Conservation (phyloP, 2,797 vertebrate genomes). For the Eulemur albifrons region DNA sequence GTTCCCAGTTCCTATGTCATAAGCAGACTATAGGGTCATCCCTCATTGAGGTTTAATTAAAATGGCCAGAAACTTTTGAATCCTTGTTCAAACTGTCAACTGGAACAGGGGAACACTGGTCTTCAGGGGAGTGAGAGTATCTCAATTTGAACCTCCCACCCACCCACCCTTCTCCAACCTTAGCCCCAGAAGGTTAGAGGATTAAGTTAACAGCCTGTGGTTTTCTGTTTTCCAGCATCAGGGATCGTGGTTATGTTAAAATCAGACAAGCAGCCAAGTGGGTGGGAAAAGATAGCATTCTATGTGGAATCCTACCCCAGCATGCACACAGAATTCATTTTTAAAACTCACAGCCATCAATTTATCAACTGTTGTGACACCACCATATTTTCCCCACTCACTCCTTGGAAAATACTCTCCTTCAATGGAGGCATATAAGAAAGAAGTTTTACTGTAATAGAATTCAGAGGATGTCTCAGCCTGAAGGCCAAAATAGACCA, state of each 20-base stretch:
- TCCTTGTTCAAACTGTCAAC: not conserved
- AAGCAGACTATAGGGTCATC: not conserved
- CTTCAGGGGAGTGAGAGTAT: not conserved
- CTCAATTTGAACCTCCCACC: not conserved
- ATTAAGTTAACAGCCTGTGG: not conserved
- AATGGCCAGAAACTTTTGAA: not conserved
- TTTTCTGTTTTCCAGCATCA: conserved; percentile 42
- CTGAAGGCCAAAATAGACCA: not conserved
- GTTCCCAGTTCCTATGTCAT: not conserved
- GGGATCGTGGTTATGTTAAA: not conserved
- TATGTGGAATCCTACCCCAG: not conserved
- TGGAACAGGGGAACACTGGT: not conserved
- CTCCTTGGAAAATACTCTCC: not conserved
- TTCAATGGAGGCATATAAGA: not conserved
- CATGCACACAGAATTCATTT: not conserved
- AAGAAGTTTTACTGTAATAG: not conserved
- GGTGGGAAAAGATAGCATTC: not conserved
- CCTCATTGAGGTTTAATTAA: not conserved
- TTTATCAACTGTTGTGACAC: not conserved
- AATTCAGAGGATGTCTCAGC: not conserved
- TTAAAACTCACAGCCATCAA: not conserved
- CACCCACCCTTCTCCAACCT: not conserved
- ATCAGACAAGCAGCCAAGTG: not conserved
- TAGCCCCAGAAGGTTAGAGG: not conserved
- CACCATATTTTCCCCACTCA: not conserved